Conservation (phyloP, 2,113 vertebrate species). For the Rhea pennata region DNA sequence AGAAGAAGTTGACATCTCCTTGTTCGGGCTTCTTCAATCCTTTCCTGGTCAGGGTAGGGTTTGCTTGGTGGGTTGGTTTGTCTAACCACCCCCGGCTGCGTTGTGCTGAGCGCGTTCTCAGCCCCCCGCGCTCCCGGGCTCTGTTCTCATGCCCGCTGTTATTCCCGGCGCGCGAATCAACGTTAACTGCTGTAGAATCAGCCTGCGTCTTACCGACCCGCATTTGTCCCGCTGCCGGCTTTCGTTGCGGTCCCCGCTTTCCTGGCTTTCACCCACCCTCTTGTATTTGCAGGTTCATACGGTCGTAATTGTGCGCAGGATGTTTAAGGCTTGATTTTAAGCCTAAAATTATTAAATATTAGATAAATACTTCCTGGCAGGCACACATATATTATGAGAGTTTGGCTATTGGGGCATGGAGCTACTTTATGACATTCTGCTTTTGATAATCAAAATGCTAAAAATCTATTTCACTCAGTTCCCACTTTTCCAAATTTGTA, state of each 20-base stretch:
- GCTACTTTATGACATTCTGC: background rate
- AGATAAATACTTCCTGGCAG: background rate
- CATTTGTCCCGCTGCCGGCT: slow-evolving; percentile 53
- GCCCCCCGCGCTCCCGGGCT: slow-evolving; percentile 1
- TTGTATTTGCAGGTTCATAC: background rate
- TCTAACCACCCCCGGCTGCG: slow-evolving; percentile 35
- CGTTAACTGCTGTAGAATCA: slow-evolving; percentile 39
- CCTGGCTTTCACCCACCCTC: background rate
- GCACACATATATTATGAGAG: background rate
- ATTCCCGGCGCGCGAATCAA: slow-evolving; percentile 11
- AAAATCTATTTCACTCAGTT: background rate
- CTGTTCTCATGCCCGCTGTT: slow-evolving; percentile 37
- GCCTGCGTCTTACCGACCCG: slow-evolving; percentile 18
- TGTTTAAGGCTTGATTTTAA: background rate
- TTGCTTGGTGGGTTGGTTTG: slow-evolving; percentile 37
- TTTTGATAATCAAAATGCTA: background rate
- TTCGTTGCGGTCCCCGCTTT: background rate
- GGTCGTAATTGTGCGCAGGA: background rate
- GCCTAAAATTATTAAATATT: background rate
- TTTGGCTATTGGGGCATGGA: background rate
- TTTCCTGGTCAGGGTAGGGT: background rate
- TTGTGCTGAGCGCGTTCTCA: slow-evolving; percentile 7
- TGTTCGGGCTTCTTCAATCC: background rate
- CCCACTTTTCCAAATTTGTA: background rate
- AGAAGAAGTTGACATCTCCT: background rate